Evolutionary conservation across 2,797 vertebrate species (phyloP).

Genomic region (Salmo trutta): DNA sequence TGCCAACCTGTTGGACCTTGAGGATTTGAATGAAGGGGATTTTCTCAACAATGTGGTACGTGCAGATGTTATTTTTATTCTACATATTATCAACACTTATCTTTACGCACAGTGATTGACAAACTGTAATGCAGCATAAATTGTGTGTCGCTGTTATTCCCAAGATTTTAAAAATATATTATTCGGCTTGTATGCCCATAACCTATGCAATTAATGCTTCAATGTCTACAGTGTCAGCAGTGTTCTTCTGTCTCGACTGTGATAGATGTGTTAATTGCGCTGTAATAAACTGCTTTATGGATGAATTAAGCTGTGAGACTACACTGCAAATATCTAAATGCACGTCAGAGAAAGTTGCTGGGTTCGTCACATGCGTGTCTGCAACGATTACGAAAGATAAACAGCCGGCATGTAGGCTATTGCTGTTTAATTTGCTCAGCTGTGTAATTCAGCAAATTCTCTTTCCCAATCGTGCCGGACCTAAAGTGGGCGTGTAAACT

Average conservation of each 20-base stretch:
- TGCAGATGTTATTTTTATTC: not conserved
- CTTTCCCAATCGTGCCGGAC: constrained; percentile 6
- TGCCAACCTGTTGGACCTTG: constrained; percentile 80
- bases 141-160: not conserved
- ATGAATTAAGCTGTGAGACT: not conserved
- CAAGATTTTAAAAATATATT: not conserved
- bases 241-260: not conserved
- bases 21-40: constrained; percentile 81
- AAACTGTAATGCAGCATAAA: not conserved
- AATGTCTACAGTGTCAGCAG: not conserved
- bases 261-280: not conserved
- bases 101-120: not conserved
- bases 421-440: constrained; percentile 1
- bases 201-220: not conserved
- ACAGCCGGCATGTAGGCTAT: not conserved
- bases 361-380: not conserved
- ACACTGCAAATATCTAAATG: not conserved
- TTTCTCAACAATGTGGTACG: constrained; percentile 85
- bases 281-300: not conserved
- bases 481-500: constrained; percentile 12
- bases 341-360: not conserved
- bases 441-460: not conserved
- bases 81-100: not conserved
- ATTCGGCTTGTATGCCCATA: not conserved
- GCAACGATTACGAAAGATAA: not conserved